Percentiles rank a stretch among this genome's conserved stretches.
Conservation (phyloP, 2,797 vertebrate species). For the Poecilia velifera region DNA sequence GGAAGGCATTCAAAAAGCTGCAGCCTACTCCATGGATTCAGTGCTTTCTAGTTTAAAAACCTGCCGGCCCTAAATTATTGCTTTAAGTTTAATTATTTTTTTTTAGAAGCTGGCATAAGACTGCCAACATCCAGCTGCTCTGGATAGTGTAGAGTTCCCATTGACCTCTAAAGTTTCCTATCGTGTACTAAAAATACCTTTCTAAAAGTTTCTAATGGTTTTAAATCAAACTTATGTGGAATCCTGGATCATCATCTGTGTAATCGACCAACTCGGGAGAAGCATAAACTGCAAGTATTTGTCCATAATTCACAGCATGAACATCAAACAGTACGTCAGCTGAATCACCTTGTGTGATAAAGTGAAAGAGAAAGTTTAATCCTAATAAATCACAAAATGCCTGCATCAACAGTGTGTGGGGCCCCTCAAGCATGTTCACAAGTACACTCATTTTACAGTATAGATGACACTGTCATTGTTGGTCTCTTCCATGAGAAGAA, state of each 20-base stretch:
- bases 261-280: neutral
- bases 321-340: neutral
- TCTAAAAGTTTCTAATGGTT: neutral
- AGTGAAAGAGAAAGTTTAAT: neutral
- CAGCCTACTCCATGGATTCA: neutral
- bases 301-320: neutral
- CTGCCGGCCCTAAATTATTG: neutral
- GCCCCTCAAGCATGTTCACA: neutral
- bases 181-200: neutral
- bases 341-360: neutral
- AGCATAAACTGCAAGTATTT: neutral
- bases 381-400: too few relatives aligned
- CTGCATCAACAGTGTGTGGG: too few relatives aligned
- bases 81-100: neutral
- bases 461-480: neutral
- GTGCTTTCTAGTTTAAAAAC: constrained; percentile 4
- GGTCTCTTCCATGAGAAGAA: neutral
- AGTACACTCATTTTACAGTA: neutral
- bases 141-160: neutral
- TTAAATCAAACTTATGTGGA: neutral
- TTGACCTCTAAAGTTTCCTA: neutral
- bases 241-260: neutral
- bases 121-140: neutral
- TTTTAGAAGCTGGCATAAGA: neutral
- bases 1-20: constrained; percentile 10